These are phyloP conservation scores for Pemphredon lugubris DNA, from an alignment of 2,888 invertebrate species.

Conservation along the genomic window DNA sequence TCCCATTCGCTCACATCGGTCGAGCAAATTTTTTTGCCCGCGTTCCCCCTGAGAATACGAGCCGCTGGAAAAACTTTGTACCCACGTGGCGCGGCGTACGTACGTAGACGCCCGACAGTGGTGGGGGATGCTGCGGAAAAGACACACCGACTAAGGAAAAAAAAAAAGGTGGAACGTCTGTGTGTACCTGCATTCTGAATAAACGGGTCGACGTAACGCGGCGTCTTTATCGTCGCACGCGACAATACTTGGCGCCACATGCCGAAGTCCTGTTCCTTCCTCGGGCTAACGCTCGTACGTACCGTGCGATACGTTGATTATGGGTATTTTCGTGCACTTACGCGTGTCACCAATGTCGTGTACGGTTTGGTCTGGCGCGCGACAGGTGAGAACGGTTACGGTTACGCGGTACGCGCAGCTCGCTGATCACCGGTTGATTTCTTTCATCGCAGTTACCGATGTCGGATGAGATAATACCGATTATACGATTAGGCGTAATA, in stretches of 20 bases:
- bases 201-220: conserved; percentile 32
- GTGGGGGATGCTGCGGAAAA: not conserved
- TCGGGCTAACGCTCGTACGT: conserved; percentile 19
- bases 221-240: conserved; percentile 56
- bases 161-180: conserved; percentile 1
- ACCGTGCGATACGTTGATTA: conserved; percentile 29
- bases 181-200: not conserved
- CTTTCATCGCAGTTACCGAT: too few relatives aligned
- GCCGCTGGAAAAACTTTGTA: too few relatives aligned
- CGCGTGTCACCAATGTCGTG: conserved; percentile 33
- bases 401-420: too few relatives aligned
- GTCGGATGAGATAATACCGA: too few relatives aligned
- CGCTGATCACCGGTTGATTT: too few relatives aligned
- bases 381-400: not conserved
- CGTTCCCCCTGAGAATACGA: too few relatives aligned
- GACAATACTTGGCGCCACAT: conserved; percentile 56
- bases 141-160: conserved; percentile 4
- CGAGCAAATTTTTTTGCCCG: too few relatives aligned
- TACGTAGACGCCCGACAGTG: too few relatives aligned
- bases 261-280: conserved; percentile 32
- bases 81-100: too few relatives aligned
- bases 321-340: conserved; percentile 43
- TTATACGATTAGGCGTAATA: too few relatives aligned
- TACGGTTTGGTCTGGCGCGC: conserved; percentile 6
- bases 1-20: too few relatives aligned